Evolutionary conservation across 2,113 vertebrate species (phyloP).

Genomic region (Otocyon megalotis): DNA sequence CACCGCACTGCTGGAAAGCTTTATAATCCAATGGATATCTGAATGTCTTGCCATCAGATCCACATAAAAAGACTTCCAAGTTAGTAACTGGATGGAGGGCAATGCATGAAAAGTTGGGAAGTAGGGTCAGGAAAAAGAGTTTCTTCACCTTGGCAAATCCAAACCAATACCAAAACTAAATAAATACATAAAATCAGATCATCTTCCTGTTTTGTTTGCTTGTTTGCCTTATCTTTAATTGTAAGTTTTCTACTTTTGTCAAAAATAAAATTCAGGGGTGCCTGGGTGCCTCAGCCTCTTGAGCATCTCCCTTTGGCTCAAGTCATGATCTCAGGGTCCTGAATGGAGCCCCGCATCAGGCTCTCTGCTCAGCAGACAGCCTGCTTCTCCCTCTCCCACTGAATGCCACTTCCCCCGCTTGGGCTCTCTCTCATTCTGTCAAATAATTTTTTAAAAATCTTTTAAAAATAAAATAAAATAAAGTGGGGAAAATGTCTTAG

Average conservation of each 20-base stretch:
- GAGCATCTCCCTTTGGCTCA: too few species aligned
- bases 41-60: neutral
- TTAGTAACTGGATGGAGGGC: neutral
- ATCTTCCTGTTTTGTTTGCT: neutral
- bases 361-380: too few species aligned
- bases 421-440: too few species aligned
- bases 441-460: too few species aligned
- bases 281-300: too few species aligned
- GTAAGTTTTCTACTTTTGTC: neutral
- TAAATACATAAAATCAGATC: neutral
- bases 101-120: neutral
- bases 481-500: neutral
- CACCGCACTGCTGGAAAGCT: neutral
- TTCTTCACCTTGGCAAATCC: conserved; percentile 4
- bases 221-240: neutral
- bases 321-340: too few species aligned
- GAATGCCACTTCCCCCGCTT: too few species aligned
- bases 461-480: too few species aligned
- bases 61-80: neutral
- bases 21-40: neutral
- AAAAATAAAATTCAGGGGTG: neutral
- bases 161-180: neutral
- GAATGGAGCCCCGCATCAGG: too few species aligned
- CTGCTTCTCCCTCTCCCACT: too few species aligned
- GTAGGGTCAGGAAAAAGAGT: neutral